Evolutionary conservation across 2,797 vertebrate species (phyloP).

Genomic region (Caiman crocodilus): DNA sequence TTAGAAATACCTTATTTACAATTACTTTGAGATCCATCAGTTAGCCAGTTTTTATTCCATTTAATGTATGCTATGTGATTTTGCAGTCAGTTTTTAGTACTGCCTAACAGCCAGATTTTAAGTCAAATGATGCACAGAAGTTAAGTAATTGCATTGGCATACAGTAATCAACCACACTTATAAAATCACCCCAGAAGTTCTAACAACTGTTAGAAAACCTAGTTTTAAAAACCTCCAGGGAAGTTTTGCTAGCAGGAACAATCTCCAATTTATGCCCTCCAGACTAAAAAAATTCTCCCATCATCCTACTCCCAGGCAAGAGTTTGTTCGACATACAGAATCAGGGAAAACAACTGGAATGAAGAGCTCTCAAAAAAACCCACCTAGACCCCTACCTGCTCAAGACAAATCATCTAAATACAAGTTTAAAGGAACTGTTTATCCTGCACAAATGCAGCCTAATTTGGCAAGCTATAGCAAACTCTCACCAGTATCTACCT

Average conservation of each 20-base stretch:
- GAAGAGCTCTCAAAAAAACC: too few relatives aligned
- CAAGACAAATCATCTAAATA: background rate
- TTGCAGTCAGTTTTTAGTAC: background rate
- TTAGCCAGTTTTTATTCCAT: background rate
- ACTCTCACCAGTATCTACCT: background rate
- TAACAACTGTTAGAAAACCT: background rate
- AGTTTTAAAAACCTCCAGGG: background rate
- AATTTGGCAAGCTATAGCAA: background rate
- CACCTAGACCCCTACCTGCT: too few relatives aligned
- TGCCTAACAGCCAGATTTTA: too few relatives aligned
- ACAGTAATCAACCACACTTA: background rate
- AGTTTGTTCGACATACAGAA: too few relatives aligned
- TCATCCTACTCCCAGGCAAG: background rate
- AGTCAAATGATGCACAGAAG: background rate
- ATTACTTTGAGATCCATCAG: background rate
- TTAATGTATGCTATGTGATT: background rate
- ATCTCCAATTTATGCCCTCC: background rate
- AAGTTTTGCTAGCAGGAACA: rapidly evolving
- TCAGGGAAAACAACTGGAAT: too few relatives aligned
- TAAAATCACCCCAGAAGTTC: background rate
- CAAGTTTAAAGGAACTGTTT: background rate
- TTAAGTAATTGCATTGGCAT: too few relatives aligned
- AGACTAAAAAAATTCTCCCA: background rate
- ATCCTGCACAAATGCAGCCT: background rate
- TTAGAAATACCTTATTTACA: background rate